phyloP scores from a whole-genome alignment of 2,113 vertebrate species.

The Sterna hirundo region DNA sequence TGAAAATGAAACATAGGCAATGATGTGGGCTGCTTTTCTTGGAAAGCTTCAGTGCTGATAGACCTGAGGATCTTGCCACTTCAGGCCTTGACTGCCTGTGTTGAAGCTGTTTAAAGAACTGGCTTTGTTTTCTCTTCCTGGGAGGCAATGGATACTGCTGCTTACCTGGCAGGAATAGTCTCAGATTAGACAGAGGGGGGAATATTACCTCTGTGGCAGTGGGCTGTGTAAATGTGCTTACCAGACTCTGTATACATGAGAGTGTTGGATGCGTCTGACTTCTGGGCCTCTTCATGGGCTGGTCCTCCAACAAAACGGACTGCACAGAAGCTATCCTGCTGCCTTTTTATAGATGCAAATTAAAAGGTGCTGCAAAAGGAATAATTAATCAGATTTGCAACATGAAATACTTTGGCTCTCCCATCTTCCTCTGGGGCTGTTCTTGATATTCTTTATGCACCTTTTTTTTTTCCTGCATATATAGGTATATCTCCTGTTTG shows the following conservation, averaged over 20 bases:
- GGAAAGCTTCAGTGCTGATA: not conserved
- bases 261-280: not conserved
- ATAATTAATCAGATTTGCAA: not conserved
- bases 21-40: not conserved
- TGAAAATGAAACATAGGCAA: not conserved
- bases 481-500: not conserved
- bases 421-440: not conserved
- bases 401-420: not conserved
- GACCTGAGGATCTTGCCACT: not conserved
- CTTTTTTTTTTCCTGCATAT: not conserved
- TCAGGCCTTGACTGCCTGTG: not conserved
- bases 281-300: not conserved
- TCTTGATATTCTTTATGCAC: not conserved
- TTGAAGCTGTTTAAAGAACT: not conserved
- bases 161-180: not conserved
- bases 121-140: not conserved
- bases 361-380: not conserved
- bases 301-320: not conserved
- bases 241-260: fast-evolving
- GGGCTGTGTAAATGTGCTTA: fast-evolving
- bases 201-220: not conserved
- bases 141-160: not conserved
- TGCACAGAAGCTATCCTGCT: not conserved
- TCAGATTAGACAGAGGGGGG: not conserved
- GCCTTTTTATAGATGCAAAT: not conserved